Evolutionary conservation across 2,113 vertebrate genomes (phyloP).

Genomic region (Stegostoma tigrinum): DNA sequence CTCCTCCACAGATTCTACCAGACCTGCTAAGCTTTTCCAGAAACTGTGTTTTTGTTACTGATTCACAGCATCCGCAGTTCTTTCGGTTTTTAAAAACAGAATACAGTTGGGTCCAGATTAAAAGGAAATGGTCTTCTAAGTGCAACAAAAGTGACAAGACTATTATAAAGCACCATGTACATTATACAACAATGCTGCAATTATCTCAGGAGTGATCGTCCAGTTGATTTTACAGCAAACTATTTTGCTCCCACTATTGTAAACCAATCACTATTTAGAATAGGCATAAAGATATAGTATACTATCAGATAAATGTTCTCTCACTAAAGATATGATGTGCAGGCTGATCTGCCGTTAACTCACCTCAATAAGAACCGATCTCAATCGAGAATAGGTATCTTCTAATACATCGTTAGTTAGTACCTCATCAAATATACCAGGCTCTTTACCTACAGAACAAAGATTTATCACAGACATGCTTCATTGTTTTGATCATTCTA

Average conservation of each 20-base stretch:
- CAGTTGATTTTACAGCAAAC: neutral
- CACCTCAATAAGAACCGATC: constrained; percentile 69
- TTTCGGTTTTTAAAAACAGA: too few species aligned
- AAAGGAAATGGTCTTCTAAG: too few species aligned
- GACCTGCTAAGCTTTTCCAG: too few species aligned
- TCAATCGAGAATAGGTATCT: constrained; percentile 66
- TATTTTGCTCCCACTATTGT: neutral
- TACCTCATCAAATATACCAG: constrained; percentile 72
- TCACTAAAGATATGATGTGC: neutral
- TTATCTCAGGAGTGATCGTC: neutral
- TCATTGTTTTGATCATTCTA: neutral
- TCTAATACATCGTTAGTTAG: constrained; percentile 83
- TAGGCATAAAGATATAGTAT: neutral
- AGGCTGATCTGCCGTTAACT: constrained; percentile 42
- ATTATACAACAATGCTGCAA: neutral
- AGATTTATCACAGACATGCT: neutral
- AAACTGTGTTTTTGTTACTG: too few species aligned
- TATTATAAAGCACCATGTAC: neutral
- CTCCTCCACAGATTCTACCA: too few species aligned
- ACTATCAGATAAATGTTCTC: neutral
- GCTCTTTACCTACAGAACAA: constrained; percentile 67
- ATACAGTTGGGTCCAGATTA: too few species aligned
- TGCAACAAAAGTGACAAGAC: neutral
- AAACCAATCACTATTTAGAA: neutral
- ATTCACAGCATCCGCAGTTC: too few species aligned